Percentiles rank a stretch among this genome's conserved stretches.
Evolutionary conservation across 2,797 vertebrate species (phyloP).

Genomic region (Gobionotothen gibberifrons): DNA sequence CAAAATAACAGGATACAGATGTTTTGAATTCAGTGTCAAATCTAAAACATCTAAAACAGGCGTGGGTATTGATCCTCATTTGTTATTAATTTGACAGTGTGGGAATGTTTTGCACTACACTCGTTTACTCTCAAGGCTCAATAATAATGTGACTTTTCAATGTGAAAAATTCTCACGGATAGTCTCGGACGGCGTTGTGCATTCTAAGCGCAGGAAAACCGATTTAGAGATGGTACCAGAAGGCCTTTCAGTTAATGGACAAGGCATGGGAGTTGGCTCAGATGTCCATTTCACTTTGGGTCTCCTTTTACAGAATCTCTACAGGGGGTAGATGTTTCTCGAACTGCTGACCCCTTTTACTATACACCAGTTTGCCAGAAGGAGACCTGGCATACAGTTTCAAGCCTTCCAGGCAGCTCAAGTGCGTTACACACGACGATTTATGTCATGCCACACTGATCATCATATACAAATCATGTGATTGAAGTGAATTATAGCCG

Average conservation of each 20-base stretch:
- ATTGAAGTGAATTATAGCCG: conserved; percentile 50
- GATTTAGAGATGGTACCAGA: conserved; percentile 38
- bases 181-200: neutral
- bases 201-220: conserved; percentile 38
- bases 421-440: conserved; percentile 50
- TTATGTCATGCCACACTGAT: conserved; percentile 60
- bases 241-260: conserved; percentile 30
- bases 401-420: conserved; percentile 45
- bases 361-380: conserved; percentile 48
- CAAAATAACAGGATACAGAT: conserved; percentile 1
- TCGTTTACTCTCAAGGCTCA: conserved; percentile 26
- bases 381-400: conserved; percentile 46
- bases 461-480: conserved; percentile 36
- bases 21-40: conserved; percentile 8
- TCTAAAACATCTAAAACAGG: conserved; percentile 29
- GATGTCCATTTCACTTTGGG: conserved; percentile 66
- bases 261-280: conserved; percentile 60
- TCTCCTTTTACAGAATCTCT: conserved; percentile 71
- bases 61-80: conserved; percentile 12
- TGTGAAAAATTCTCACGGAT: neutral
- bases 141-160: conserved; percentile 8
- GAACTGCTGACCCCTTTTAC: conserved; percentile 18
- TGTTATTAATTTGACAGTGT: conserved; percentile 36
- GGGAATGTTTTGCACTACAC: conserved; percentile 11
- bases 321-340: conserved; percentile 55